Evolutionary conservation across 1,140 invertebrate species (phyloP), one percentile per base, ranked within the genome.

Genomic region (Drosophila setifemur): DNA sequence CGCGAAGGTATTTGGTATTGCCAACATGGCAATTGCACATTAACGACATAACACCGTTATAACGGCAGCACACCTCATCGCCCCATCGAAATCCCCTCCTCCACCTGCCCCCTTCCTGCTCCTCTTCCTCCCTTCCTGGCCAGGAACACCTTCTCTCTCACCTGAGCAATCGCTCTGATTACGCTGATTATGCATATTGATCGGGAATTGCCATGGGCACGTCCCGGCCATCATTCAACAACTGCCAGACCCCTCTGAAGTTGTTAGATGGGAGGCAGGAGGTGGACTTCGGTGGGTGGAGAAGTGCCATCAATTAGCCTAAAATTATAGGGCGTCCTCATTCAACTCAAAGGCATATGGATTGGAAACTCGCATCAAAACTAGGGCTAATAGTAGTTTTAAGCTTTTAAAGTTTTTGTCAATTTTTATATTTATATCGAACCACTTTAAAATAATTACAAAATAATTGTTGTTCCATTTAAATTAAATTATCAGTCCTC

Each of bases 11-110:
- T 61, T 64, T 64, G 54, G 54, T 82, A 67, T 73, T 73, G 76
- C 82, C 82, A 87, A 87, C 82, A 87, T 82, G 82, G 77, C 82
- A 87, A 87, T 87, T 88, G 82, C 82, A 87, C 82, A 87, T 87
- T 87, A 87, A 87, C 82, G 82, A 81, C 82, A 81, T 86, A 86
- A 87, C 81, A 86, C 81, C 75, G 81, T 85, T 86, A 85, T 86
- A 81, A 85, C 78, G 81, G 69, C 50, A 60, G 40, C 55, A 54
- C 39, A 29, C 37, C 53, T 28, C 31, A 23, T 43, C 53, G 39
- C 23, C 33, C 29, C 42, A 49, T 11, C 33, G 26, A 2, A 12
- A 4, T 9, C 8, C 9, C 12, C 8, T 8, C n/a, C n/a, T n/a
- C n/a, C n/a, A n/a, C 12, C 4, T 6, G 3, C 4, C 12, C 28